Evolutionary conservation across 1,140 invertebrate genomes (phyloP).

Genomic region (Drosophila sp.): DNA sequence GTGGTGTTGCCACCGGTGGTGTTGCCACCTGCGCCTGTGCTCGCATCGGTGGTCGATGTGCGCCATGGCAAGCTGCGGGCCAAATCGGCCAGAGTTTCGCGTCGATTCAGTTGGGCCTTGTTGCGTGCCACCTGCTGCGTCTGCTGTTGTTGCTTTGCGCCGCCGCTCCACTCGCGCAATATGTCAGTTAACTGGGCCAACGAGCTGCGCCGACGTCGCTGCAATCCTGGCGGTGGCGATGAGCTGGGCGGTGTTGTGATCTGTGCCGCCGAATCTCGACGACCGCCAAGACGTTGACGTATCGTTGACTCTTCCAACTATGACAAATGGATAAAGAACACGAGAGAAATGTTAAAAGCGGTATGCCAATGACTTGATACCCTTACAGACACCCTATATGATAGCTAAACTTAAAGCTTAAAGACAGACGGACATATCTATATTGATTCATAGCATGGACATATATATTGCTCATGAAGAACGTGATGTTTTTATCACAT

Average conservation of each 20-base stretch:
- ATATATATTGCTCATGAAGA: too few species aligned
- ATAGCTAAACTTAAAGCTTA: too few species aligned
- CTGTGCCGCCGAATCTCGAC: slow-evolving; percentile 94
- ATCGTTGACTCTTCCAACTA: slow-evolving; percentile 92
- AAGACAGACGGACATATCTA: too few species aligned
- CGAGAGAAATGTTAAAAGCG: neutral
- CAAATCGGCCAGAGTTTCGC: slow-evolving; percentile 94
- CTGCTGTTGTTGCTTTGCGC: slow-evolving; percentile 85
- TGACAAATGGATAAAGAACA: neutral
- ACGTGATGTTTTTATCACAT: too few species aligned
- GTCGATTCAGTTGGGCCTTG: slow-evolving; percentile 89
- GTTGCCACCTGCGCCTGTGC: slow-evolving; percentile 77
- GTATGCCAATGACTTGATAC: too few species aligned
- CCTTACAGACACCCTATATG: too few species aligned
- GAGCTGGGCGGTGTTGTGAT: slow-evolving; percentile 91
- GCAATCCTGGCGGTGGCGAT: slow-evolving; percentile 85
- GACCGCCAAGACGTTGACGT: slow-evolving; percentile 90
- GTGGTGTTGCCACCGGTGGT: slow-evolving; percentile 73
- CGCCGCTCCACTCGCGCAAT: slow-evolving; percentile 92
- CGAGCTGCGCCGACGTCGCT: slow-evolving; percentile 91
- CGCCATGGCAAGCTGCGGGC: slow-evolving; percentile 91
- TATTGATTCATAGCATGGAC: too few species aligned
- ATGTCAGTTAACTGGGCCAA: slow-evolving; percentile 95
- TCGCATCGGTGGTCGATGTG: slow-evolving; percentile 86
- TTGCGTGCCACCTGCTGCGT: slow-evolving; percentile 81